These are phyloP conservation scores for Montifringilla adamsi DNA, from an alignment of 2,113 vertebrate genomes.

Conservation along the genomic window DNA sequence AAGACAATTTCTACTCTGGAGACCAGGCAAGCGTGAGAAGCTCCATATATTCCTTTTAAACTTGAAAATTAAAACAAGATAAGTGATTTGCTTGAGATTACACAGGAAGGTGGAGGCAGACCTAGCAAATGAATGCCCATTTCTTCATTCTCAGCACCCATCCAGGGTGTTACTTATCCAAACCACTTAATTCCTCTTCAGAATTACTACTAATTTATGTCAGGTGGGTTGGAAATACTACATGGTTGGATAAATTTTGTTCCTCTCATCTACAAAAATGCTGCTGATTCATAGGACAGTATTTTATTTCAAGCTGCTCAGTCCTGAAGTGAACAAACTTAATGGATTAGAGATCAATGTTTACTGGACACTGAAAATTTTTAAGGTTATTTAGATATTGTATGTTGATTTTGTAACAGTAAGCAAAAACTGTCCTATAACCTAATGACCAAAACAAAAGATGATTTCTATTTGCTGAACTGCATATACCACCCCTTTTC, in stretches of 20 bases:
- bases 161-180: not conserved
- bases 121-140: not conserved
- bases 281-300: not conserved
- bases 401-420: constrained; percentile 12
- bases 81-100: not conserved
- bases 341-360: constrained; percentile 27
- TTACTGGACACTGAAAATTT: constrained; percentile 12
- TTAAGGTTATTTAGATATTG: constrained; percentile 24
- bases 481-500: not conserved
- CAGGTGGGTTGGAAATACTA: not conserved
- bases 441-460: not conserved
- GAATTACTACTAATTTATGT: not conserved
- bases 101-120: not conserved
- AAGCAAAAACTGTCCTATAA: not conserved
- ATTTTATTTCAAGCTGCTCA: not conserved
- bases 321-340: not conserved
- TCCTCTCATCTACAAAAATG: not conserved
- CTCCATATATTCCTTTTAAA: not conserved
- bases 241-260: not conserved
- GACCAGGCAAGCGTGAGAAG: not conserved
- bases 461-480: not conserved
- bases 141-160: not conserved
- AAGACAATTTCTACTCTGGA: not conserved
- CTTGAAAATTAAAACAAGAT: not conserved
- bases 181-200: not conserved